These are phyloP conservation scores for Rhadina sibilatrix DNA, from an alignment of 2,113 vertebrate genomes.

Conservation along the genomic window DNA sequence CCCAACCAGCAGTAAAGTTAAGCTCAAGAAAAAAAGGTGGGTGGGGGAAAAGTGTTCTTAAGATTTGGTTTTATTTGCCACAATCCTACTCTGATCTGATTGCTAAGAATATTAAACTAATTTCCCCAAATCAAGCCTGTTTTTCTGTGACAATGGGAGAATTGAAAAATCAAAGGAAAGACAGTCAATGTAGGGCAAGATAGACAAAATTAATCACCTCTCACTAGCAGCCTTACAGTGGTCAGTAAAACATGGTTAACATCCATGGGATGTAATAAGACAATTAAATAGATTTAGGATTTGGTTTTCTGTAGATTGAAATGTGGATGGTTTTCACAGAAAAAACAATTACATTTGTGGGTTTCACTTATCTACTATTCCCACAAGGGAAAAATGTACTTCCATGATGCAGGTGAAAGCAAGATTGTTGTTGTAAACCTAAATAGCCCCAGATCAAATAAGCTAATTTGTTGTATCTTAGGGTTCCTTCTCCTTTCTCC, in stretches of 20 bases:
- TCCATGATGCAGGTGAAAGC: neutral
- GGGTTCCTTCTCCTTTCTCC: rapidly evolving
- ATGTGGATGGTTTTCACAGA: neutral
- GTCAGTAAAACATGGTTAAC: neutral
- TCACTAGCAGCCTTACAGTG: neutral
- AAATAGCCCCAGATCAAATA: neutral
- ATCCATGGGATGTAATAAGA: neutral
- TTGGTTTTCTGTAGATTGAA: neutral
- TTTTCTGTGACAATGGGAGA: neutral
- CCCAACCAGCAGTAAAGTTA: neutral
- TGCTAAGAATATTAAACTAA: neutral
- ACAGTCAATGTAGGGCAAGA: neutral
- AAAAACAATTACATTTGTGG: neutral
- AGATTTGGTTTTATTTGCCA: neutral
- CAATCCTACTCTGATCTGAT: neutral
- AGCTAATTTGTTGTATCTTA: neutral
- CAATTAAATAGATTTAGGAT: neutral
- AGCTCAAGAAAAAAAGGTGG: neutral
- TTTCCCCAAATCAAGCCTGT: neutral
- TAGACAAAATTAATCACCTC: neutral
- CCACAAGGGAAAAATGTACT: neutral
- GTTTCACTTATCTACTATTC: neutral
- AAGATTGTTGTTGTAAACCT: neutral
- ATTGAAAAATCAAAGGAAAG: neutral
- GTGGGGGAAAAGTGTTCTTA: neutral